A percentile compares a stretch with the other conserved stretches of the same genome.
Evolutionary conservation across 2,113 vertebrate genomes (phyloP).

Genomic region (Spermophilus dauricus): DNA sequence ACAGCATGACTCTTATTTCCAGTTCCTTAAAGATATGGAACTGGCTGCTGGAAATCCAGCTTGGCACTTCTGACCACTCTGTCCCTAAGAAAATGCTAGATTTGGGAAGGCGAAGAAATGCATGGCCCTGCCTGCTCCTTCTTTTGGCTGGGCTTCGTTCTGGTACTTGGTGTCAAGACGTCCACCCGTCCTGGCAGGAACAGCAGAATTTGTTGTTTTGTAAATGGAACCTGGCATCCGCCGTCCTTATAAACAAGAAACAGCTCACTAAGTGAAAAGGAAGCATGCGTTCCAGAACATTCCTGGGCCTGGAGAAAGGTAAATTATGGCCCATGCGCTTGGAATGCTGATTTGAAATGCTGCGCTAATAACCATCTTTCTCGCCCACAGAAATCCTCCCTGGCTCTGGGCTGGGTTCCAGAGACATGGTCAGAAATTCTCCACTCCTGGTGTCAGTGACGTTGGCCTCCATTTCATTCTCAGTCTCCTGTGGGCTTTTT

Average conservation of each 20-base stretch:
- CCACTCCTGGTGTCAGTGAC: background rate
- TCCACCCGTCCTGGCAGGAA: background rate
- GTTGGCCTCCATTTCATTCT: background rate
- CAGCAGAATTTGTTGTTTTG: background rate
- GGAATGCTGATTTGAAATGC: slow-evolving; percentile 35
- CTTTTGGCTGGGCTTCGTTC: background rate
- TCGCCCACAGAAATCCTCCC: slow-evolving; percentile 50
- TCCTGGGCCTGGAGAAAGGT: slow-evolving; percentile 23
- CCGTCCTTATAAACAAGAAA: background rate
- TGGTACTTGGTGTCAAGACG: background rate
- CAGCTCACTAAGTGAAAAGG: background rate
- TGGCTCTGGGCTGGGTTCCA: background rate
- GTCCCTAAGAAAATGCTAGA: background rate
- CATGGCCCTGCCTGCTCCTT: fast-evolving
- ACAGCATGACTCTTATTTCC: background rate
- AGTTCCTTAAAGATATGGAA: background rate
- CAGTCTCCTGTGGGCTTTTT: background rate
- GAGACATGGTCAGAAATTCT: slow-evolving; percentile 27
- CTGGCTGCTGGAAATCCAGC: background rate
- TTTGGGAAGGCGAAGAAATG: background rate
- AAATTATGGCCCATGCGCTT: background rate
- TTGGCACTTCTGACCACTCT: background rate
- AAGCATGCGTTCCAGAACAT: background rate
- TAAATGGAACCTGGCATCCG: background rate
- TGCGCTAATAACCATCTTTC: slow-evolving; percentile 35